Conservation (phyloP, 2,888 invertebrate species). For the Busseola fusca region DNA sequence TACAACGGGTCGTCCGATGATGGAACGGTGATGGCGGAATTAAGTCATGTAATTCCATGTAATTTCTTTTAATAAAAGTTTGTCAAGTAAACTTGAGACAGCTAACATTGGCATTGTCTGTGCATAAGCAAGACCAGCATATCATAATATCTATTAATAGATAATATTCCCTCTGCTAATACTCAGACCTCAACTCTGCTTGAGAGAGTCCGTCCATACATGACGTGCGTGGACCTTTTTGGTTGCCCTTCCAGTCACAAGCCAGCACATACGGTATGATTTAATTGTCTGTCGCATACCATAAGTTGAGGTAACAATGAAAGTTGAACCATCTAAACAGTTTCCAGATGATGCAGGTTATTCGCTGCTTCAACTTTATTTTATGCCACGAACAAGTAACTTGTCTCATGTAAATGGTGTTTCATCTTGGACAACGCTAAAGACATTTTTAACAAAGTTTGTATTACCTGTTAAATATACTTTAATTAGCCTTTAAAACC, state of each 20-base stretch:
- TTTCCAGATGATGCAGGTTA: too few species aligned
- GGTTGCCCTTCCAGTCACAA: too few species aligned
- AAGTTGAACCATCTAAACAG: too few species aligned
- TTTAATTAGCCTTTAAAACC: not conserved
- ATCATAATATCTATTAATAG: too few species aligned
- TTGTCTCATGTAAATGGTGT: not conserved
- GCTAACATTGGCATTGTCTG: not conserved
- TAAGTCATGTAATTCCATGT: too few species aligned
- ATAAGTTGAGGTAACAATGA: not conserved
- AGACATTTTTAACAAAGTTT: not conserved
- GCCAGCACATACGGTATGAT: not conserved
- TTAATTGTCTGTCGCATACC: too few species aligned
- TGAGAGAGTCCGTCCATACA: not conserved
- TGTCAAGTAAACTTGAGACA: not conserved
- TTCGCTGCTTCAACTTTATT: not conserved
- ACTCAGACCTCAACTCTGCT: not conserved
- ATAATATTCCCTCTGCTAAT: not conserved
- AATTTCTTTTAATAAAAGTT: not conserved
- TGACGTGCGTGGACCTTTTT: too few species aligned
- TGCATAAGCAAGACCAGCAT: not conserved
- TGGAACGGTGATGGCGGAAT: too few species aligned
- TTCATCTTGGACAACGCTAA: not conserved
- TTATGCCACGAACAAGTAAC: not conserved
- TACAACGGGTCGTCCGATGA: too few species aligned
- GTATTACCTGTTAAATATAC: not conserved